Evolutionary conservation across 2,797 vertebrate species (phyloP).

Genomic region (Gallinago stenura): DNA sequence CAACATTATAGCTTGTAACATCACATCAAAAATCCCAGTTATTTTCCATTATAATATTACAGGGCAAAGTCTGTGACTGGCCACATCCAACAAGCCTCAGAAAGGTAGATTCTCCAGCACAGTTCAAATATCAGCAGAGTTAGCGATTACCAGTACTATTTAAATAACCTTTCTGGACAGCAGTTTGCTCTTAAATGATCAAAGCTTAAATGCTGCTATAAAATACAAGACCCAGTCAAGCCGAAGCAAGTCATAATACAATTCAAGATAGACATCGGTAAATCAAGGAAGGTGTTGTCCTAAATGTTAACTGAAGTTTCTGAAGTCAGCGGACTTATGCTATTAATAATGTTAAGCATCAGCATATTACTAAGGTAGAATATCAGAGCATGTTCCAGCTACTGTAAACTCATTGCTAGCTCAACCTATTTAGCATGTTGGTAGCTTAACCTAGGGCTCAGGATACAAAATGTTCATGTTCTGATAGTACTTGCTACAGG

Average conservation of each 20-base stretch:
- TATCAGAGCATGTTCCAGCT: background rate
- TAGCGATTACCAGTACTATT: background rate
- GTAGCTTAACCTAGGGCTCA: background rate
- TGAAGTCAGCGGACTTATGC: background rate
- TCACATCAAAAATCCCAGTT: background rate
- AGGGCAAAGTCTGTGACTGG: background rate
- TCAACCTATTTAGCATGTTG: background rate
- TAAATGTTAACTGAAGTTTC: background rate
- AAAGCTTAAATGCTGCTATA: background rate
- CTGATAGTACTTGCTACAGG: background rate
- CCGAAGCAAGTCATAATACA: background rate
- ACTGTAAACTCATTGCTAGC: background rate
- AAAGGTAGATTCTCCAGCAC: background rate
- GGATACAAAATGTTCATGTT: background rate
- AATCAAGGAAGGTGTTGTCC: background rate
- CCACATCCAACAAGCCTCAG: background rate
- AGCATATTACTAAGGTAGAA: background rate
- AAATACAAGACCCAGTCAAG: background rate
- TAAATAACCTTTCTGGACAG: background rate
- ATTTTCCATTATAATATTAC: background rate
- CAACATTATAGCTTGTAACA: background rate
- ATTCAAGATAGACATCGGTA: background rate
- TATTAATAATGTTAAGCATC: background rate
- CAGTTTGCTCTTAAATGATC: background rate
- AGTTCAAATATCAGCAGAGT: background rate